Evolutionary conservation across 2,888 invertebrate species (phyloP).

Genomic region (Cephus spinipes): DNA sequence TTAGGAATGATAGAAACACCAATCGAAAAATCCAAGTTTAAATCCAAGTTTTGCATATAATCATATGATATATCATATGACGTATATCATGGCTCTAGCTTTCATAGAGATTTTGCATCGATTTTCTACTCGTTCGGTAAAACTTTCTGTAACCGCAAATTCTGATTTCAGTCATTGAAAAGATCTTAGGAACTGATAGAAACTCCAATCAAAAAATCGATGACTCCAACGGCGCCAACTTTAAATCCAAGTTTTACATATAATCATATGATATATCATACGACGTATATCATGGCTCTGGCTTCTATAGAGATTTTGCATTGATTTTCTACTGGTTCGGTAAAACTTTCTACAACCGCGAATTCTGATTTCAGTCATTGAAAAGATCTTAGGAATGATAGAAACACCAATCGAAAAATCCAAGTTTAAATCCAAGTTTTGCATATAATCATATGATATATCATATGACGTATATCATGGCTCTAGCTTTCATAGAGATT

Average conservation of each 20-base stretch:
- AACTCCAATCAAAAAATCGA: neutral
- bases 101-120: neutral
- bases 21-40: too few species aligned
- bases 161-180: neutral
- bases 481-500: neutral
- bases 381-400: too few species aligned
- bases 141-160: too few species aligned
- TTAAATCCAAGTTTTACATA: neutral
- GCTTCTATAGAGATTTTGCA: neutral
- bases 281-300: neutral
- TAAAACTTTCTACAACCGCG: too few species aligned
- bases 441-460: neutral
- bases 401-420: too few species aligned
- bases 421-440: too few species aligned
- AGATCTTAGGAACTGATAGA: neutral
- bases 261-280: neutral
- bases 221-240: neutral
- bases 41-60: neutral
- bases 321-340: neutral
- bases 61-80: neutral
- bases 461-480: neutral
- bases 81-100: neutral
- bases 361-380: too few species aligned
- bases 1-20: too few species aligned
- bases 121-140: neutral